Evolutionary conservation across 2,113 vertebrate genomes (phyloP), one percentile per base, ranked within the genome.

Genomic region (Limnothrissa miodon): DNA sequence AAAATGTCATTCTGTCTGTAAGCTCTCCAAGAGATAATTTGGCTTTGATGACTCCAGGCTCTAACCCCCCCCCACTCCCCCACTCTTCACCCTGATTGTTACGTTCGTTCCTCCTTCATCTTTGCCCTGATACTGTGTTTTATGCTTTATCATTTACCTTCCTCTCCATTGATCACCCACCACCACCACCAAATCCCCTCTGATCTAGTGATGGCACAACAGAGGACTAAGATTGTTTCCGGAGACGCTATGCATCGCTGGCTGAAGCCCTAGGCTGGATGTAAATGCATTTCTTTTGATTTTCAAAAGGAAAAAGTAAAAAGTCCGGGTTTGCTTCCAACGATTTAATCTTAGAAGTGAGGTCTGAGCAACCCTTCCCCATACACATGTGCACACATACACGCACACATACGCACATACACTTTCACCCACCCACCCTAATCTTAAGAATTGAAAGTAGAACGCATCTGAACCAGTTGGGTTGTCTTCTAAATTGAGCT

Each of bases 151-250:
- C 17, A 33, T 56, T 23, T 2, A 56, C 46, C 81, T n/a, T 39
- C n/a, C 9, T 33, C 59, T 80, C 25, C n/a, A 81, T 53, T n/a
- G n/a, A n/a, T n/a, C n/a, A n/a, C n/a, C n/a, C 11, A n/a, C 66
- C 39, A 48, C 21, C 66, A 13, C 33, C 39, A 42, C 33, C 66
- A 11, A 11, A 33, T 29, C 66, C 4, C 66, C 0, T 82, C 78
- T 78, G 78, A 82, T 80, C 80, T 85, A 83, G 79, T 48, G 4
- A 86, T 84, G 86, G 85, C 81, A 89, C 86, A 87, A 88, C 79
- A 36, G 21, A 51, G 53, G 59, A 85, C 80, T 83, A 80, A 66
- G 84, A 81, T 85, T 81, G 82, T 36, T 82, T n/a, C 48, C 42
- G 17, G 78, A 66, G 80, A 80, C 39, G 78, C 86, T 83, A 84